A percentile compares a stretch with the other conserved stretches of the same genome.
phyloP scores from a whole-genome alignment of 2,797 vertebrate species.

The Ctenopoma kingsleyae region DNA sequence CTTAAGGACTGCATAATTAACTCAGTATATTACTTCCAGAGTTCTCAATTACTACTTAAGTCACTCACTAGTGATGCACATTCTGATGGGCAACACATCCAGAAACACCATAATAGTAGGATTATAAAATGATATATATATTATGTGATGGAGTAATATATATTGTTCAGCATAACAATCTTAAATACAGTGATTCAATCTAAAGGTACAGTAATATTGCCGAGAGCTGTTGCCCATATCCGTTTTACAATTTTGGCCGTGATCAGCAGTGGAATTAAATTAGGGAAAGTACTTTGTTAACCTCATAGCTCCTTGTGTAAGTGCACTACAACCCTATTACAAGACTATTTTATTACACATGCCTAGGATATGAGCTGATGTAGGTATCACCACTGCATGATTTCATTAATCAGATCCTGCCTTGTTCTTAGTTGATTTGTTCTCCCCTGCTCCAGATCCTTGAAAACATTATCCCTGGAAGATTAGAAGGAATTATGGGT shows the following conservation, averaged over 20 bases:
- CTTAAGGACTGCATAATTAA: conserved; percentile 66
- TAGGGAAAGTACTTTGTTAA: conserved; percentile 71
- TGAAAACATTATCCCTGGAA: conserved; percentile 79
- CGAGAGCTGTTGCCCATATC: conserved; percentile 62
- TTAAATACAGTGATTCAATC: conserved; percentile 55
- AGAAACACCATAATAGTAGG: conserved; percentile 24
- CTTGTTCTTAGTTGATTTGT: conserved; percentile 77
- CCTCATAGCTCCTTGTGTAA: conserved; percentile 49
- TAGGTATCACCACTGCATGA: conserved; percentile 54
- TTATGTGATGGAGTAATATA: conserved; percentile 45
- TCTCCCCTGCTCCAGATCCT: conserved; percentile 73
- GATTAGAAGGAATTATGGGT: conserved; percentile 81
- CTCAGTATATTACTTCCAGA: conserved; percentile 49
- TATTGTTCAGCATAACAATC: conserved; percentile 53
- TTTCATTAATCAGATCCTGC: conserved; percentile 78
- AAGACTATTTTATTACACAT: conserved; percentile 55
- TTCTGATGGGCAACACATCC: conserved; percentile 18
- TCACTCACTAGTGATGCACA: conserved; percentile 10
- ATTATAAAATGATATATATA: conserved; percentile 52
- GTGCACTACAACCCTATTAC: conserved; percentile 62
- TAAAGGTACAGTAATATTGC: conserved; percentile 64
- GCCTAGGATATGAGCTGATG: conserved; percentile 51
- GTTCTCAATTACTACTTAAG: conserved; percentile 37
- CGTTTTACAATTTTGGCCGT: conserved; percentile 59
- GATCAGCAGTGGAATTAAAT: conserved; percentile 75